Percentiles rank a stretch among this genome's conserved stretches.
Conservation (phyloP, 1,140 invertebrate genomes). For the Hylyphantes graminicola region DNA sequence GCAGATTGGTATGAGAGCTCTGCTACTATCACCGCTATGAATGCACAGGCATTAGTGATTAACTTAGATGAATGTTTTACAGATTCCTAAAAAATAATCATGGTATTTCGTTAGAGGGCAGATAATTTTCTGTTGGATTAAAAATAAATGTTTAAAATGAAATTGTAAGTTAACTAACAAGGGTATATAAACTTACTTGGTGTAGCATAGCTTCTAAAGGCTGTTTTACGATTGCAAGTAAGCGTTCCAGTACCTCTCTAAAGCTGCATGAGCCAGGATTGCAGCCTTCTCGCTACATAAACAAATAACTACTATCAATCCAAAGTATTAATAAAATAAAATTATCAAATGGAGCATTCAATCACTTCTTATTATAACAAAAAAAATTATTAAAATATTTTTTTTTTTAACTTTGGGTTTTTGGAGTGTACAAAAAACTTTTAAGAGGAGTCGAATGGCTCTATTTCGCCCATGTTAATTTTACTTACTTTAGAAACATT, state of each 20-base stretch:
- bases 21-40: conserved; percentile 85
- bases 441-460: too few relatives aligned
- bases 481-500: too few relatives aligned
- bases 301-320: not conserved
- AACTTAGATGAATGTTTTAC: conserved; percentile 74
- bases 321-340: not conserved
- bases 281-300: conserved; percentile 60
- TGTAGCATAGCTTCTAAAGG: conserved; percentile 79
- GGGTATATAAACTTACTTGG: conserved; percentile 66
- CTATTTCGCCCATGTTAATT: too few relatives aligned
- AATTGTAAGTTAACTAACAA: not conserved
- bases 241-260: conserved; percentile 83
- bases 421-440: too few relatives aligned
- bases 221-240: conserved; percentile 83
- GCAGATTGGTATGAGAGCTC: conserved; percentile 85
- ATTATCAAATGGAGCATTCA: not conserved
- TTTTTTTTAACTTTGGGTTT: too few relatives aligned
- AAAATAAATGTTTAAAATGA: not conserved
- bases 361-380: too few relatives aligned
- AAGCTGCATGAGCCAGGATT: conserved; percentile 76
- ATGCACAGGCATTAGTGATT: conserved; percentile 85
- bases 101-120: not conserved
- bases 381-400: too few relatives aligned
- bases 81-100: conserved; percentile 66
- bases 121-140: not conserved